These are phyloP conservation scores for Pituophis catenifer DNA, from an alignment of 2,113 vertebrate species.

Conservation along the genomic window DNA sequence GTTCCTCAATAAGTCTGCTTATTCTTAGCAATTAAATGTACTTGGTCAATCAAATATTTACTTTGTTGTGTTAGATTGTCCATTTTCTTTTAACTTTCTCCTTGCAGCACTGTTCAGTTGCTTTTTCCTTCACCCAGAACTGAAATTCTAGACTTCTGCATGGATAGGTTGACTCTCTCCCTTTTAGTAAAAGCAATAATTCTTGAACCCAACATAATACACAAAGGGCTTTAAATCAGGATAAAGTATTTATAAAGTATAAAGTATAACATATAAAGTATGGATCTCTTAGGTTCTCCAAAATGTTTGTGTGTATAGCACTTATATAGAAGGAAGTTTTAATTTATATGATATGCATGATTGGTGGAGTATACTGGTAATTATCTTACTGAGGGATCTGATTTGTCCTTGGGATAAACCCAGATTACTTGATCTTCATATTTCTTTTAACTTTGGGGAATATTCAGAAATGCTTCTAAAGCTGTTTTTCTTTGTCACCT, in stretches of 20 bases:
- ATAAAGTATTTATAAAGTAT: not conserved
- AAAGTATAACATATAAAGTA: not conserved
- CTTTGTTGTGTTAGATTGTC: not conserved
- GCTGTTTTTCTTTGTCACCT: not conserved
- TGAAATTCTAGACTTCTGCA: not conserved
- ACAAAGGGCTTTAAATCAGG: not conserved
- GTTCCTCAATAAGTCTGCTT: constrained; percentile 12
- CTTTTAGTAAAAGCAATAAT: not conserved
- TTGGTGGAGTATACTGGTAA: not conserved
- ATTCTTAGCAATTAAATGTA: constrained; percentile 49
- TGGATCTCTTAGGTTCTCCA: not conserved
- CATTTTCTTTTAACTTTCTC: not conserved
- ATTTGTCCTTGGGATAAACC: not conserved
- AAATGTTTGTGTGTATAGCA: not conserved
- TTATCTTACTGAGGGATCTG: not conserved
- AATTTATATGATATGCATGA: not conserved
- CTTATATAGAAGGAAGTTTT: not conserved
- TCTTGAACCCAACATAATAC: not conserved
- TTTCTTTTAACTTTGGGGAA: not conserved
- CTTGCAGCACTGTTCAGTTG: not conserved
- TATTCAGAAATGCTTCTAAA: not conserved
- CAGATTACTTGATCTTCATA: not conserved
- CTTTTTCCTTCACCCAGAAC: not conserved
- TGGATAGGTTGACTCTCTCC: not conserved
- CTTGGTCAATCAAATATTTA: constrained; percentile 46